phyloP scores from a whole-genome alignment of 1,140 invertebrate species.

The Magallana angulata region DNA sequence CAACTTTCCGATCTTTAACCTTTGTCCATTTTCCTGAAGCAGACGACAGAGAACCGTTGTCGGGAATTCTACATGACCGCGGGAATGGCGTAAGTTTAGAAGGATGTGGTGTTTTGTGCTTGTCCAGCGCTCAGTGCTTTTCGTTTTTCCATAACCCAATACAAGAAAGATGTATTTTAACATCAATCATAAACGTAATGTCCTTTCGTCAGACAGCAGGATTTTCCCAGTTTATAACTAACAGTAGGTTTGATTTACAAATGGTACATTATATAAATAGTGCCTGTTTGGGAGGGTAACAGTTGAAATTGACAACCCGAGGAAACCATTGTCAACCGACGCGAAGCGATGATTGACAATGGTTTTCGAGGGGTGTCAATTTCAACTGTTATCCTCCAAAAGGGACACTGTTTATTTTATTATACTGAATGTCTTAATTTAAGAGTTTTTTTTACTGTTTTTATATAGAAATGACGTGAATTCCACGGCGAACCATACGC shows the following conservation, averaged over 20 bases:
- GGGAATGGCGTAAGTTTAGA: neutral
- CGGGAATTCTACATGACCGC: neutral
- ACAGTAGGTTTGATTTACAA: neutral
- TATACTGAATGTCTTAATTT: too few species aligned
- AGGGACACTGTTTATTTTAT: too few species aligned
- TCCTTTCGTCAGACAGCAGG: neutral
- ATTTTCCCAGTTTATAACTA: neutral
- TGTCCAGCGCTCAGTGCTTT: neutral
- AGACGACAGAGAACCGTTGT: neutral
- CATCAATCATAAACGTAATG: neutral
- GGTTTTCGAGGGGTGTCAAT: too few species aligned
- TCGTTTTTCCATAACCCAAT: neutral
- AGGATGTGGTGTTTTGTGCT: neutral
- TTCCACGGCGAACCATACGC: too few species aligned
- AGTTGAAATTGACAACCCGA: too few species aligned
- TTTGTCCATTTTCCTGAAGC: neutral
- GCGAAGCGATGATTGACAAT: too few species aligned
- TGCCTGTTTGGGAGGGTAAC: too few species aligned
- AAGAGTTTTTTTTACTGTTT: too few species aligned
- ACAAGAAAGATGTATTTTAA: neutral
- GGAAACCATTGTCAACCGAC: too few species aligned
- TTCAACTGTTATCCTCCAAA: too few species aligned
- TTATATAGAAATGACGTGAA: too few species aligned
- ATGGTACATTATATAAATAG: too few species aligned
- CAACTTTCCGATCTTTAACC: neutral